These are phyloP conservation scores for Octodon degus DNA, from an alignment of 2,113 vertebrate species.

Conservation along the genomic window DNA sequence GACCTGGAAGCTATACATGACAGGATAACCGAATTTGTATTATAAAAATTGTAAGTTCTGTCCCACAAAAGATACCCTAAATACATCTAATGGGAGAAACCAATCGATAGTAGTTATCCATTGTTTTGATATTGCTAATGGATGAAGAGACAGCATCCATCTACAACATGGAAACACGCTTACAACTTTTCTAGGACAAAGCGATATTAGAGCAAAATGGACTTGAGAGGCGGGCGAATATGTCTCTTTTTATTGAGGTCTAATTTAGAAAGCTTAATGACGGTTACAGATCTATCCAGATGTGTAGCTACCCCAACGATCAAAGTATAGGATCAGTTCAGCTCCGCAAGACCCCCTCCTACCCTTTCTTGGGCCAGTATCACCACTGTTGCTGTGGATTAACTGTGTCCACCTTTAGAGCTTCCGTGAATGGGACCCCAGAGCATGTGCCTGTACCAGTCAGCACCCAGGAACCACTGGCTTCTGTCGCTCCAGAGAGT, in stretches of 20 bases:
- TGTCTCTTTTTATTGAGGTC: background rate
- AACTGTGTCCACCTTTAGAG: background rate
- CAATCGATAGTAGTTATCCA: conserved; percentile 16
- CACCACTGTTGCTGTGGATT: background rate
- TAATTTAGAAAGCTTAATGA: background rate
- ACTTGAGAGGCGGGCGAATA: background rate
- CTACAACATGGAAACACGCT: background rate
- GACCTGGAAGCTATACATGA: background rate
- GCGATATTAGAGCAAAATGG: background rate
- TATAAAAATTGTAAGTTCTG: background rate
- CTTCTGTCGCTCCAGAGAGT: background rate
- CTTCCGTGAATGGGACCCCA: background rate
- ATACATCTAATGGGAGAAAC: background rate
- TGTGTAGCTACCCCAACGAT: background rate
- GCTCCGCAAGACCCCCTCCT: background rate
- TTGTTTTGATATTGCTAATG: conserved; percentile 1
- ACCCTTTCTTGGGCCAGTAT: background rate
- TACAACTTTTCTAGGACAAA: background rate
- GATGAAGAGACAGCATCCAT: background rate
- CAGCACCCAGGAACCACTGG: background rate
- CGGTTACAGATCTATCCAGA: background rate
- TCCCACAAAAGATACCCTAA: background rate
- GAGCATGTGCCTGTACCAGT: background rate
- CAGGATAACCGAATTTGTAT: background rate
- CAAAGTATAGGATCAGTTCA: background rate